Evolutionary conservation across 1,140 invertebrate genomes (phyloP), one percentile per base, ranked within the genome.

Genomic region (Oreohelix idahoensis): DNA sequence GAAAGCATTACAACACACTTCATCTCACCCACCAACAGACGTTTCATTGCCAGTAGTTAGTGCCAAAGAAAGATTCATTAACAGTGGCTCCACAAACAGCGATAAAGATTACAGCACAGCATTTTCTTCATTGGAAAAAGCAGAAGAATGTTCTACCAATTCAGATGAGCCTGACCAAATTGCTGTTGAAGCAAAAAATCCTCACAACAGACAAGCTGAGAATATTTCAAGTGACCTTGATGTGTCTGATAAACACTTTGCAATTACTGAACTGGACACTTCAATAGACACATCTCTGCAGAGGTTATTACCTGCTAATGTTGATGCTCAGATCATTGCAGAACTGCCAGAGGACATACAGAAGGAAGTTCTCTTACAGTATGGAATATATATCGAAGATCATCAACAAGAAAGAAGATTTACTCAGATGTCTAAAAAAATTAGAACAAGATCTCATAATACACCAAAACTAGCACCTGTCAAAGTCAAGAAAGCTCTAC

Each of bases 281-380:
- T 53, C 45, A 51, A 26, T 29, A 32, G 42, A 45, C 2, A 23
- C 36, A 4, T 35, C 11, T 79, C n/a, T 79, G 36, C 51, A 66
- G 42, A 69, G 39, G 4, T 42, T 79, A 11, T 26, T 79, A 23
- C 58, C 77, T 10, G 35, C 20, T n/a, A 15, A 42, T 39, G 49
- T 79, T 79, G 77, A 79, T 45, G 51, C n/a, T 2, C 10, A 69
- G 1, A 69, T 23, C 5, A 23, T 79, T 23, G 15, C 29, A 66
- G 53, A 69, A 69, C 58, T 79, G 53, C 77, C 77, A 39, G 1
- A 10, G 51, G 53, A 69, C 38, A 45, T 79, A 38, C 77, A 79
- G n/a, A 63, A 66, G 0, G 63, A 69, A 66, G 77, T 79, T 32
- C 58, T 79, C 36, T 26, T n/a, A 79, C 35, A 69, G 35, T 79